phyloP scores from a whole-genome alignment of 1,140 invertebrate species.

The Solenopsis invicta region DNA sequence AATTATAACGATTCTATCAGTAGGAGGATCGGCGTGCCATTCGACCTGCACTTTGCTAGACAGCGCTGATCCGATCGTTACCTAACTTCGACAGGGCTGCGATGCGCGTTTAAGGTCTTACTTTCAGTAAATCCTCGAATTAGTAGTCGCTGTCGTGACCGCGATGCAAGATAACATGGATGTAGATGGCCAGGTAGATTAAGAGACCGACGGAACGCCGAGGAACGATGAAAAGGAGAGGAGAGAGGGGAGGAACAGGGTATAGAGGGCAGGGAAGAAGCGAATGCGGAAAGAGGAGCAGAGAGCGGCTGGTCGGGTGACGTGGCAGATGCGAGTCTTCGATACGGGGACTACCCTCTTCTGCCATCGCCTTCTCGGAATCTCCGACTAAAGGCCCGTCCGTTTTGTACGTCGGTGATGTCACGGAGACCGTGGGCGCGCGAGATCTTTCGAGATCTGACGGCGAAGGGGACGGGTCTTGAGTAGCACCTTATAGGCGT shows the following conservation, averaged over 20 bases:
- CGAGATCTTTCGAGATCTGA: background rate
- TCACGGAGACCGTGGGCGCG: conserved; percentile 46
- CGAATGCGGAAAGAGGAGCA: conserved; percentile 64
- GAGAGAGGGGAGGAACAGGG: background rate
- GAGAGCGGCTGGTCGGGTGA: conserved; percentile 78
- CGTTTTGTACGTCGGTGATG: conserved; percentile 50
- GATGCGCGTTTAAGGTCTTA: conserved; percentile 79
- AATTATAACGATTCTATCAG: conserved; percentile 52
- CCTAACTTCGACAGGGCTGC: conserved; percentile 65
- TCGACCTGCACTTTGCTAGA: conserved; percentile 21
- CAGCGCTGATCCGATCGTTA: conserved; percentile 57
- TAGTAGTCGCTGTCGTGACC: conserved; percentile 82
- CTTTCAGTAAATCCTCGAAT: conserved; percentile 84
- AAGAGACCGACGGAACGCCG: conserved; percentile 56
- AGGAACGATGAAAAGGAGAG: conserved; percentile 22
- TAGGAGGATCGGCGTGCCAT: conserved; percentile 1
- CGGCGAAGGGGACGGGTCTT: background rate
- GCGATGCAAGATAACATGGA: conserved; percentile 84
- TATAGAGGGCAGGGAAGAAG: conserved; percentile 15
- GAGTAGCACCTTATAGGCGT: conserved; percentile 19
- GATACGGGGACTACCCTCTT: conserved; percentile 73
- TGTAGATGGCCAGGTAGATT: conserved; percentile 81
- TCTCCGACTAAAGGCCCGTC: conserved; percentile 69
- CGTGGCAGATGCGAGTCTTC: conserved; percentile 82
- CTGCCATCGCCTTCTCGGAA: conserved; percentile 65